A percentile compares a stretch with the other conserved stretches of the same genome.
Evolutionary conservation across 2,797 vertebrate species (phyloP).

Genomic region (Catostomus latipinnis): DNA sequence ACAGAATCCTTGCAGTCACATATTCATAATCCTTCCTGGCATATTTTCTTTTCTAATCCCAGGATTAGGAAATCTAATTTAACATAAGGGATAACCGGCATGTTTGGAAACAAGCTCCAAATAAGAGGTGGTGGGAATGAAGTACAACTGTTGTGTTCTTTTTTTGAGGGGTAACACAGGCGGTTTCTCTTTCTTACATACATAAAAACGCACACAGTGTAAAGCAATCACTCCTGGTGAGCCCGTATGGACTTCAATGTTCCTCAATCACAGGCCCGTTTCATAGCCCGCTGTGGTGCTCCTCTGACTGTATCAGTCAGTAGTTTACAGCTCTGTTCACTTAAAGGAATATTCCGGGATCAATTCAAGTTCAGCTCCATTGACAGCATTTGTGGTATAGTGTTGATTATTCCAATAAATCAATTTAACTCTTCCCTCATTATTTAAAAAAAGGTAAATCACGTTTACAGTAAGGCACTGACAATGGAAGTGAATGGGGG

Average conservation of each 20-base stretch:
- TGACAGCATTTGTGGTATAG: background rate
- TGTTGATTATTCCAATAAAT: no score
- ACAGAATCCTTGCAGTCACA: conserved; percentile 60
- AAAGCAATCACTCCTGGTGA: conserved; percentile 10
- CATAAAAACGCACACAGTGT: background rate
- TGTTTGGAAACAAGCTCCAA: conserved; percentile 67
- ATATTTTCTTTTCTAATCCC: conserved; percentile 51
- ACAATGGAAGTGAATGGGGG: no score
- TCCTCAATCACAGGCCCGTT: background rate
- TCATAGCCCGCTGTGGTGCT: background rate
- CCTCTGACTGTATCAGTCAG: conserved; percentile 37
- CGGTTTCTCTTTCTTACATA: background rate
- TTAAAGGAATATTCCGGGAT: background rate
- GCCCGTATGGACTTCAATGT: conserved; percentile 19
- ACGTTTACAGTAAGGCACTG: no score
- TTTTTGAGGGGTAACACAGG: conserved; percentile 10
- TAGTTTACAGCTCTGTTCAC: conserved; percentile 43
- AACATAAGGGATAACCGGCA: conserved; percentile 62
- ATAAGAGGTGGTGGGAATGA: conserved; percentile 22
- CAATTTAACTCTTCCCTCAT: no score
- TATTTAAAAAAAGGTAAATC: no score
- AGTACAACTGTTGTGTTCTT: conserved; percentile 7
- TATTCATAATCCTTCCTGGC: conserved; percentile 70
- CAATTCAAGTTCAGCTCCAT: background rate
- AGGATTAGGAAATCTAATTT: conserved; percentile 56